These are phyloP conservation scores for Bagarius yarrelli DNA, from an alignment of 2,113 vertebrate species.

Conservation along the genomic window DNA sequence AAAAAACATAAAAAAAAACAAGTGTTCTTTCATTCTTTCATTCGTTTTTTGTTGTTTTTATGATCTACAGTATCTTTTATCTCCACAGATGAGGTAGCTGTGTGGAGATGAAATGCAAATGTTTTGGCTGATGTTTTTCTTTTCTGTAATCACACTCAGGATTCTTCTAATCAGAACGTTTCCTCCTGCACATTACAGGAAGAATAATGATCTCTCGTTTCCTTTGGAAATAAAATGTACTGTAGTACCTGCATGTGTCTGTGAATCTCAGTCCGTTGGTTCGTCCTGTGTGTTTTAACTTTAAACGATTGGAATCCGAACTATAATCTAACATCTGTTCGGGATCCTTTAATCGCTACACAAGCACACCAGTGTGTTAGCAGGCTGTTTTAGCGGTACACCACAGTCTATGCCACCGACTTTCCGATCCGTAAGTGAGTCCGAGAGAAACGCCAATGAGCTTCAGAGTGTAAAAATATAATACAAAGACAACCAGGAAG, in stretches of 20 bases:
- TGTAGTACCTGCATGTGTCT: background rate
- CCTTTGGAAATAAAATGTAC: background rate
- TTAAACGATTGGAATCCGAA: too few relatives aligned
- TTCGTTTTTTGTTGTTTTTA: background rate
- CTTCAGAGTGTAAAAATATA: background rate
- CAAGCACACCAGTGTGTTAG: background rate
- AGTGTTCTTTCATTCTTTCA: too few relatives aligned
- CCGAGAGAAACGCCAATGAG: background rate
- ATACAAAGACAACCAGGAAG: background rate
- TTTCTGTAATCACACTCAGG: conserved; percentile 8
- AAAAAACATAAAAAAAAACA: too few relatives aligned
- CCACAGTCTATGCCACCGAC: background rate
- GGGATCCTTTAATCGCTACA: conserved; percentile 29
- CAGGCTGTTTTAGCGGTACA: background rate
- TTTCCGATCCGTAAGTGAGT: background rate
- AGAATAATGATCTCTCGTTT: background rate
- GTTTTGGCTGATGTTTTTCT: background rate
- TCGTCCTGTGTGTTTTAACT: background rate
- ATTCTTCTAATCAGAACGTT: conserved; percentile 31
- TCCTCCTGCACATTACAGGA: conserved; percentile 14
- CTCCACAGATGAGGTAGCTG: background rate
- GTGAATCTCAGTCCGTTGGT: background rate
- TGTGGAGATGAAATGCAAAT: background rate
- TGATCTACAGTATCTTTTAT: background rate
- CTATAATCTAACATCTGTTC: background rate